Evolutionary conservation across 2,888 invertebrate genomes (phyloP), one percentile per base, ranked within the genome.

Genomic region (Drosophila atroscutellata): DNA sequence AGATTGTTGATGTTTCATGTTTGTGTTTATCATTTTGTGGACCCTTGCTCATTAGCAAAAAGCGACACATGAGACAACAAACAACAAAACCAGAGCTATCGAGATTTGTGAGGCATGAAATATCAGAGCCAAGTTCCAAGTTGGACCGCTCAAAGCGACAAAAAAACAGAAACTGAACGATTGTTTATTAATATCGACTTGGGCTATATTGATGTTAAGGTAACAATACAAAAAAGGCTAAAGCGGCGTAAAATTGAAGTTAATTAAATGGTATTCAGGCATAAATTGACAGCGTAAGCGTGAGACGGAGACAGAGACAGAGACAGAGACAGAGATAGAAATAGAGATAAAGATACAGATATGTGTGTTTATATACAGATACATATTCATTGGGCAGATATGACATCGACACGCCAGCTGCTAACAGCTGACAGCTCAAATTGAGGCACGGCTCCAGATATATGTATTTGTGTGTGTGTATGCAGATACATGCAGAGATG

Each of bases 161-260:
- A 49, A 37, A 47, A 36, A 1, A 30, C n/a, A 13, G 20, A 56
- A 56, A 28, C 51, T 30, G 20, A 59, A 52, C 26, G 69, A 49
- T 61, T 80, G 71, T 70, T 70, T 70, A 80, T 75, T 42, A 63
- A 65, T 60, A 61, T 62, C 18, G 42, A n/a, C 18, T 52, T 49
- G 39, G 24, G 42, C 11, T 34, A 26, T 67, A 76, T 86, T 74
- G 75, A 64, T 75, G 71, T 72, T 86, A 89, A 84, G 86, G 86
- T 90, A 89, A 70, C 68, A 75, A 60, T 57, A 75, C 37, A 58
- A 52, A 36, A 71, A 54, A 58, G 58, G 37, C 55, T 47, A 54
- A 55, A 56, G 49, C 57, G 36, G 87, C 89, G 78, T 89, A 58
- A 90, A 90, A 90, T 85, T 90, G 65, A 75, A 86, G 79, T 89